Evolutionary conservation across 2,888 invertebrate genomes (phyloP).

Genomic region (Odontothrips loti): DNA sequence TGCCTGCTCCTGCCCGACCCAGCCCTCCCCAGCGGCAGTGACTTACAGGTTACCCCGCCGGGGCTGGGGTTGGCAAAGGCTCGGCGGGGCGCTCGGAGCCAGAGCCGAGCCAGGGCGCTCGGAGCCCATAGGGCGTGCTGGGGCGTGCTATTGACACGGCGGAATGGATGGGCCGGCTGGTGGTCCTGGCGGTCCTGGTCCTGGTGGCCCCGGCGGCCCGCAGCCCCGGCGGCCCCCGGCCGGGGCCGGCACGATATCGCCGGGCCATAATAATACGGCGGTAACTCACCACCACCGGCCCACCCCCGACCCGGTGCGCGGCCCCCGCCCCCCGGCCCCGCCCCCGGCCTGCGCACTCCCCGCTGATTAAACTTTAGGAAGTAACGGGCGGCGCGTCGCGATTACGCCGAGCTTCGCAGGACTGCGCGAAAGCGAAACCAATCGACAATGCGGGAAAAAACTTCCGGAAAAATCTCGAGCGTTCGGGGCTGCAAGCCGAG

Average conservation of each 20-base stretch:
- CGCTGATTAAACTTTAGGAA: background rate
- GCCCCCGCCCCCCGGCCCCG: background rate
- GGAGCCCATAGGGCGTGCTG: background rate
- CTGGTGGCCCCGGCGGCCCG: background rate
- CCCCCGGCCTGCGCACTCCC: background rate
- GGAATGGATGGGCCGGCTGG: background rate
- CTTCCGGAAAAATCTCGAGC: no score
- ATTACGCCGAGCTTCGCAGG: no score
- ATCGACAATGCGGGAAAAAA: no score
- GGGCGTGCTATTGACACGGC: slow-evolving; percentile 1
- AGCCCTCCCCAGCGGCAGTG: background rate
- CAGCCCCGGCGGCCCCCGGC: background rate
- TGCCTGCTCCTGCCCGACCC: background rate
- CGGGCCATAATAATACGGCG: background rate
- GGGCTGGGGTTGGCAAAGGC: background rate
- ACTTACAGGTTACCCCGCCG: background rate
- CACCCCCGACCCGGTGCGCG: background rate
- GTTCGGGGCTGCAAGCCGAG: no score
- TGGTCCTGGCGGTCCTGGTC: background rate
- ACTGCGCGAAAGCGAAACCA: no score
- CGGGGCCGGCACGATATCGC: background rate
- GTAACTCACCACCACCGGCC: background rate
- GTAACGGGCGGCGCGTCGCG: background rate
- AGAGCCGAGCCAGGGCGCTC: background rate
- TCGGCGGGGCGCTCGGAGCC: background rate